Percentiles rank a stretch among this genome's conserved stretches.
phyloP scores from a whole-genome alignment of 1,140 invertebrate genomes.

The Camponotus pennsylvanicus region DNA sequence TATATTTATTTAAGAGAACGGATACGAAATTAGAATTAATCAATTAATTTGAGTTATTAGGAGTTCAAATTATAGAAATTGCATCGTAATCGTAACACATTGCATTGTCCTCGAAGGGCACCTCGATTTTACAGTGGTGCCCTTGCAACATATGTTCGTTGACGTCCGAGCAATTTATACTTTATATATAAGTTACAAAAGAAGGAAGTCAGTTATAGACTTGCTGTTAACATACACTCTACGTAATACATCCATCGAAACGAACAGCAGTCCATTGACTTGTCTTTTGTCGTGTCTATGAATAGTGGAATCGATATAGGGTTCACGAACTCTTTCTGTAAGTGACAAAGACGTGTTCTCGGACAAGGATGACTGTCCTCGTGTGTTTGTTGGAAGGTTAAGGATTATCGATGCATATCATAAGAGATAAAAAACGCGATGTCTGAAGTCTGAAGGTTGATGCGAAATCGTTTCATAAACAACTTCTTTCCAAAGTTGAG shows the following conservation, averaged over 20 bases:
- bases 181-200: slow-evolving; percentile 55
- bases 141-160: slow-evolving; percentile 34
- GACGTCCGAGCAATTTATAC: slow-evolving; percentile 46
- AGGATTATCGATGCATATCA: background rate
- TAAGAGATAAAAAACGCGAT: too few relatives aligned
- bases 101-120: background rate
- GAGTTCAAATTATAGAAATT: background rate
- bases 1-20: background rate
- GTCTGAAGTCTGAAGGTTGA: too few relatives aligned
- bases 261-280: slow-evolving; percentile 66
- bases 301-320: slow-evolving; percentile 71
- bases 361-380: background rate
- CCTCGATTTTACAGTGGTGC: slow-evolving; percentile 11
- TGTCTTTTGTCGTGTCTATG: slow-evolving; percentile 56
- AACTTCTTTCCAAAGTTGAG: background rate
- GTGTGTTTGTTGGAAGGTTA: background rate
- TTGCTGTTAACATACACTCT: slow-evolving; percentile 23
- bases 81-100: background rate
- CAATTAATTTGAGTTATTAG: background rate
- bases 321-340: slow-evolving; percentile 61
- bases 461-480: background rate
- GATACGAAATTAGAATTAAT: too few relatives aligned
- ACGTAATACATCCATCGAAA: slow-evolving; percentile 51
- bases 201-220: slow-evolving; percentile 53
- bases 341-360: background rate